Conservation (phyloP, 2,113 vertebrate species). For the Gracilinanus agilis region DNA sequence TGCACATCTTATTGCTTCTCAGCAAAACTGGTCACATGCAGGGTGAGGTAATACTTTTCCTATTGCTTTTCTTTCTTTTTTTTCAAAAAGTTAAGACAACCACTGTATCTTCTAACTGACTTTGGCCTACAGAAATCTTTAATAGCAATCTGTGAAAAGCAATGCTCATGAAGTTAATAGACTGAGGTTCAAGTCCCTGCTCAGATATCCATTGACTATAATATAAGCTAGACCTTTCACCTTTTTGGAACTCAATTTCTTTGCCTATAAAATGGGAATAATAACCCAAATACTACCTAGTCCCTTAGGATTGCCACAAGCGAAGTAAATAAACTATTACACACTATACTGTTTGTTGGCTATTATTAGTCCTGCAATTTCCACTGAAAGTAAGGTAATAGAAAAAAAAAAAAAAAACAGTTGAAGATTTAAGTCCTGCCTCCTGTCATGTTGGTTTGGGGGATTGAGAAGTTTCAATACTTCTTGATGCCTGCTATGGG, state of each 20-base stretch:
- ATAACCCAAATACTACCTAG: not conserved
- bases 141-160: not conserved
- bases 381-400: not conserved
- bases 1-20: not conserved
- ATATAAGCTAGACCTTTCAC: not conserved
- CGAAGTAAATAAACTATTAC: not conserved
- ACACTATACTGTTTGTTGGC: not conserved
- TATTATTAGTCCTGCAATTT: not conserved
- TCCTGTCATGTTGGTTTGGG: not conserved
- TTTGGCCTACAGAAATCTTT: not conserved
- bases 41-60: not conserved
- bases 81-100: not conserved
- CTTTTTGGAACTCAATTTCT: not conserved
- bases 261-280: too few species aligned
- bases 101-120: not conserved
- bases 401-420: slow-evolving; percentile 12
- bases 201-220: not conserved
- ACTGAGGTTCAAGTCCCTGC: not conserved
- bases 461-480: slow-evolving; percentile 18
- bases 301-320: not conserved
- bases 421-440: not conserved
- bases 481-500: not conserved
- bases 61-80: not conserved
- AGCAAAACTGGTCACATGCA: not conserved
- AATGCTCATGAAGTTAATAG: not conserved